Evolutionary conservation across 2,113 vertebrate genomes (phyloP), one percentile per base, ranked within the genome.

Genomic region (Aphelocoma coerulescens): DNA sequence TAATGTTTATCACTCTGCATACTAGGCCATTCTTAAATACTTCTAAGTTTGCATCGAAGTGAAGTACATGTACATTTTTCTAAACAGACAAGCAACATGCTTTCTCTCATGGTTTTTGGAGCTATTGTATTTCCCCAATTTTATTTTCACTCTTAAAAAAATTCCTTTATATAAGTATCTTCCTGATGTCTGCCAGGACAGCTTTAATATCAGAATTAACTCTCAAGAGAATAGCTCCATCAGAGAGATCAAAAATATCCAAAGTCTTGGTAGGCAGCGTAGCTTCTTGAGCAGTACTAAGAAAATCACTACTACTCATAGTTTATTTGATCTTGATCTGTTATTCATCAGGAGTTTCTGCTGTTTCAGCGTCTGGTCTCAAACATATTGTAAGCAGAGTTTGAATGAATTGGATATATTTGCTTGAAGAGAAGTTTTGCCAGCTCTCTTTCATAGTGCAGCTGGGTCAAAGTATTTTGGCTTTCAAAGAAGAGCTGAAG

Each of bases 401-500:
- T 95, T 85, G 85, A 90, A 80, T 90, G 91, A 89, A 75, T 62
- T 92, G 66, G 58, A 58, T 79, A 88, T 74, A 85, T 96, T 96
- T 94, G 62, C 63, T 94, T 93, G 82, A 97, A 86, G 87, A 88
- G 44, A 91, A 83, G 68, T 75, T 95, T 71, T 95, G 94, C 91
- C 96, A 97, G 59, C 83, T 96, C 41, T 52, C 94, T 95, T 96
- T 93, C 94, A 74, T 72, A 71, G 77, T 97, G 96, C 95, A 97
- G 83, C 97, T 97, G 95, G 76, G 95, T 96, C 94, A 96, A 93
- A 97, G 95, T 71, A 32, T 74, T 94, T 95, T 97, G 96, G 91
- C 95, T 98, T 97, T 96, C 95, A 85, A 88, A 95, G 91, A 82
- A 95, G 51, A 87, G 74, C 52, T 95, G 95, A 97, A 91, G 88